A percentile compares a stretch with the other conserved stretches of the same genome.
Conservation (phyloP, 92 coral and sea anemone genomes). For the Metridium senile region DNA sequence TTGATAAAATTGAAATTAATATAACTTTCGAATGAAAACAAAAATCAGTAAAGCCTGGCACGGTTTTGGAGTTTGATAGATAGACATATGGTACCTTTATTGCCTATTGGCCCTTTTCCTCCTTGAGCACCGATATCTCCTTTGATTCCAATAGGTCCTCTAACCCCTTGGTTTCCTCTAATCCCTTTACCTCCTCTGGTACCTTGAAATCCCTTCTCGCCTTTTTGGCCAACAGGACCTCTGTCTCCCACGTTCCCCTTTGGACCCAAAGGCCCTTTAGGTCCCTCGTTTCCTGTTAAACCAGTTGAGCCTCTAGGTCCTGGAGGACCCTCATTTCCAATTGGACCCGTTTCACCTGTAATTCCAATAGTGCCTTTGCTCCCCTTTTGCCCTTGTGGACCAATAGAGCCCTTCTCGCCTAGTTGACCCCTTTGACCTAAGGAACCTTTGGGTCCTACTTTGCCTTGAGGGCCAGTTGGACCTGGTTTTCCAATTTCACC, state of each 20-base stretch:
- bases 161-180: background rate
- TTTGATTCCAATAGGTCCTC: background rate
- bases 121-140: slow-evolving; percentile 1
- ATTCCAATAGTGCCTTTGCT: background rate
- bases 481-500: slow-evolving; percentile 9
- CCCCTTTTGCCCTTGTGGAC: background rate
- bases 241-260: too few species aligned
- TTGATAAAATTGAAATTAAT: too few species aligned
- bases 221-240: too few species aligned
- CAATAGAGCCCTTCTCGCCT: background rate
- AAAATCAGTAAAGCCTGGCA: too few species aligned
- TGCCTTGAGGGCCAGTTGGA: background rate
- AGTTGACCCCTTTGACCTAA: background rate
- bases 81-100: too few species aligned
- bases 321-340: background rate
- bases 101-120: background rate
- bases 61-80: too few species aligned
- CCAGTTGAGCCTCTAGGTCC: background rate
- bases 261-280: too few species aligned
- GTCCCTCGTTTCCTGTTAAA: background rate
- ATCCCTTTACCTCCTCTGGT: background rate
- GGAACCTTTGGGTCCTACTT: slow-evolving; percentile 5
- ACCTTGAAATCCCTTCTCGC: too few species aligned
- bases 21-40: too few species aligned
- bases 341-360: background rate